These are phyloP conservation scores for Zeugodacus cucurbitae DNA, from an alignment of 1,140 invertebrate species.

Conservation along the genomic window DNA sequence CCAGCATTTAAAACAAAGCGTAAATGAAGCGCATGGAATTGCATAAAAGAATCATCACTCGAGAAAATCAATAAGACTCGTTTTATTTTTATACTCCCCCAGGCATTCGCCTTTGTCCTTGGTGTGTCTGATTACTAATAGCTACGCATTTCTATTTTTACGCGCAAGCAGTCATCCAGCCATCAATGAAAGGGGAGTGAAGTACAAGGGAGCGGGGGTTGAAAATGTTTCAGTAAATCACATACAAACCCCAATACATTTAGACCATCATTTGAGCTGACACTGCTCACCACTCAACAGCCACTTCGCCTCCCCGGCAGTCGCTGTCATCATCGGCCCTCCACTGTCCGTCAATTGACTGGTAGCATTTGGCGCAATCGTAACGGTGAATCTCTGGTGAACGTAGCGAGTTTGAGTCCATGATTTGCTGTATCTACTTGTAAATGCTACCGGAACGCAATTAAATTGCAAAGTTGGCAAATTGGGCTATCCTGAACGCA, in stretches of 20 bases:
- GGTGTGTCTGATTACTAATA: background rate
- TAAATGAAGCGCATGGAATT: background rate
- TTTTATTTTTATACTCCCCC: background rate
- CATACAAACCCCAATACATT: background rate
- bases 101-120: background rate
- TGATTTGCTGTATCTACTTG: conserved; percentile 19
- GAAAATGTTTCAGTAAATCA: background rate
- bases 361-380: background rate
- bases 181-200: background rate
- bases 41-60: background rate
- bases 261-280: background rate
- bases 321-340: background rate
- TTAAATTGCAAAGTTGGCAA: conserved; percentile 31
- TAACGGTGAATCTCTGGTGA: background rate
- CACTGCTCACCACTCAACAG: background rate
- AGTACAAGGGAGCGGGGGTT: background rate
- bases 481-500: conserved; percentile 15
- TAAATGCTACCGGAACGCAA: conserved; percentile 31
- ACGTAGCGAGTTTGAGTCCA: background rate
- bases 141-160: background rate
- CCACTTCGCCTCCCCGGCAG: background rate
- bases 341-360: background rate
- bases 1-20: background rate
- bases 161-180: background rate
- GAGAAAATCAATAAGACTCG: conserved; percentile 1